Percentiles rank a stretch among this genome's conserved stretches.
These are phyloP conservation scores for Lagorchestes hirsutus DNA, from an alignment of 2,797 vertebrate species.

Conservation along the genomic window DNA sequence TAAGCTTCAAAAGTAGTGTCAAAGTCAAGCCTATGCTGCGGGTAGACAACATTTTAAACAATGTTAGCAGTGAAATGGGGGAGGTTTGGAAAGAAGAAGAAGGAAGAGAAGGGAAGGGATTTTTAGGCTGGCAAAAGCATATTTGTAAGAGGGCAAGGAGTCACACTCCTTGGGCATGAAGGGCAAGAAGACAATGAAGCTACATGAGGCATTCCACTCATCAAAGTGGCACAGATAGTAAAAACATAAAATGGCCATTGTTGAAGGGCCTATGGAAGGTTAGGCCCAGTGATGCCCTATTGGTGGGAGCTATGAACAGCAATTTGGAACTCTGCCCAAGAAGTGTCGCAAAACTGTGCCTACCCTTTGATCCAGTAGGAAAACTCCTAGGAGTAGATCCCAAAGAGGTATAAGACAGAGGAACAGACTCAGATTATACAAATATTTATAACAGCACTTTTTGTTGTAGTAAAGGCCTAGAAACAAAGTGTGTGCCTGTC, in stretches of 20 bases:
- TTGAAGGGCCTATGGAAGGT: background rate
- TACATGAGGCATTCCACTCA: background rate
- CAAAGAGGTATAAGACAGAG: background rate
- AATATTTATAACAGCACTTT: background rate
- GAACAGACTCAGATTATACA: background rate
- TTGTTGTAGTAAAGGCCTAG: no score
- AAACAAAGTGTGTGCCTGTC: no score
- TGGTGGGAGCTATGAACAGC: background rate
- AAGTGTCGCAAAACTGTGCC: background rate
- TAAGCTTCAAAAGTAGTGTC: background rate
- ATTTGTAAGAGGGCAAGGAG: background rate
- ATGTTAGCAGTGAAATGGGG: background rate
- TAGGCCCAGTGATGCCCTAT: background rate
- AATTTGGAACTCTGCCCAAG: background rate
- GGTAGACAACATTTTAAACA: background rate
- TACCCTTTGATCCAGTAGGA: no score
- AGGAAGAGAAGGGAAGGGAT: no score
- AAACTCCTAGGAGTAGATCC: background rate
- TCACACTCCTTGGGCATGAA: background rate
- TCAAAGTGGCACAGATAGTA: background rate
- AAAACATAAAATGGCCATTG: background rate
- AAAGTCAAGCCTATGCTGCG: background rate
- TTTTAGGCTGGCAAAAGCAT: background rate
- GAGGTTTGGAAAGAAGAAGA: background rate
- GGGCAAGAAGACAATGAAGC: no score